A percentile compares a stretch with the other conserved stretches of the same genome.
Evolutionary conservation across 1,140 invertebrate genomes (phyloP).

Genomic region (Delia radicum): DNA sequence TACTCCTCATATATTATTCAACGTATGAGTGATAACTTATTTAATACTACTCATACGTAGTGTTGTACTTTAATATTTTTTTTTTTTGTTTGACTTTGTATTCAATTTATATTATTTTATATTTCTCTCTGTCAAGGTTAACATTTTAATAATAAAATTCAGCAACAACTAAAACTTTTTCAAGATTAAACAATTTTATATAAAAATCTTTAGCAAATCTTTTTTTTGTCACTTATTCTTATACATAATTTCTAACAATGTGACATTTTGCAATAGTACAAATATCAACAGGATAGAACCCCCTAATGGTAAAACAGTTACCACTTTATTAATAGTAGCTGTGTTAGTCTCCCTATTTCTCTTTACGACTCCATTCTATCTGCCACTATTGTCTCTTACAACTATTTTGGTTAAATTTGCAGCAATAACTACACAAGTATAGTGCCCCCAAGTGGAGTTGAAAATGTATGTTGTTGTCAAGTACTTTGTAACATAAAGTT

Average conservation of each 20-base stretch:
- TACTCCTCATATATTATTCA: too few species aligned
- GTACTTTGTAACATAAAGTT: constrained; percentile 18
- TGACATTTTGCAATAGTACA: neutral
- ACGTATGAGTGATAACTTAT: too few species aligned
- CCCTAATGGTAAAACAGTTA: constrained; percentile 15
- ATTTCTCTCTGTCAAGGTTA: neutral
- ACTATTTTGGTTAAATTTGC: constrained; percentile 6
- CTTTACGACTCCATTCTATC: neutral
- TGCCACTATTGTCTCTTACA: neutral
- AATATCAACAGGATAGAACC: constrained; percentile 14
- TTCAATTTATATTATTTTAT: neutral
- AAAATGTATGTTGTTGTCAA: constrained; percentile 5
- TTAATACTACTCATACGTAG: too few species aligned
- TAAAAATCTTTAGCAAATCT: neutral
- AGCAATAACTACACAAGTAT: neutral
- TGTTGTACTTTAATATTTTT: too few species aligned
- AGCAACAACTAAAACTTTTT: neutral
- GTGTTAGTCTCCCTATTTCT: neutral
- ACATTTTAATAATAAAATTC: neutral
- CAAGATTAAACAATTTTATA: neutral
- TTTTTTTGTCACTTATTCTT: neutral
- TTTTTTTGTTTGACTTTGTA: too few species aligned
- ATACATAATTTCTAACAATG: neutral
- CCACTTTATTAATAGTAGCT: neutral
- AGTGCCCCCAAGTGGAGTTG: constrained; percentile 6